Evolutionary conservation across 2,113 vertebrate species (phyloP), one percentile per base, ranked within the genome.

Genomic region (Uropsilus gracilis): DNA sequence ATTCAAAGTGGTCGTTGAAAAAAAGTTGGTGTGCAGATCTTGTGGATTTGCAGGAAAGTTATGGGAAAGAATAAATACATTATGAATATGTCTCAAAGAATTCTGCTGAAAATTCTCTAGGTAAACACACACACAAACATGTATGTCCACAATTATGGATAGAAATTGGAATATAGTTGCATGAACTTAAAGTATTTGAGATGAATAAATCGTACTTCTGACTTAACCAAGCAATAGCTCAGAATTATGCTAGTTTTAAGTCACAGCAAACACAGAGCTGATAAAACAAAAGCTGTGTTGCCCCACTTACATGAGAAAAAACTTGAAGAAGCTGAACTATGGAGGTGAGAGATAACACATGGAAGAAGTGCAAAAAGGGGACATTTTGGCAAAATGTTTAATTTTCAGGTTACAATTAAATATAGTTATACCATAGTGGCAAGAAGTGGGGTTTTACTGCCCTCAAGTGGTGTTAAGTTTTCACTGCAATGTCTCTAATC

Each of bases 401-500:
- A 64, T 73, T 73, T 83, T 87, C 37, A 88, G 71, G 20, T 81
- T 66, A 3, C 22, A 32, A 55, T 71, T n/a, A 61, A 82, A 53
- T 57, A n/a, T 6, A 18, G 1, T 8, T 1, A 8, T 3, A 20
- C 5, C 6, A 1, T 26, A 26, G 12, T 55, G 42, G 7, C 13
- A 63, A 94, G 28, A 44, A 37, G 34, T 44, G 22, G 85, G 89
- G 72, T 81, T 90, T 86, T 80, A 59, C 89, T 97, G 75, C 89
- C 95, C 94, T 76, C 97, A 16, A 80, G 97, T 94, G 97, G 86
- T 75, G 5, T 1, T 6, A 2, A 1, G 9, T 61, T 50, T 42
- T 66, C 75, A 93, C 59, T 93, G 80, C 95, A 93, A 6, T 28
- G 69, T 48, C 71, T 46, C 53, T 66, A 55, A 26, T 3, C 8